Percentiles rank a stretch among this genome's conserved stretches.
phyloP scores from a whole-genome alignment of 2,797 vertebrate species.

The Macropodus opercularis region DNA sequence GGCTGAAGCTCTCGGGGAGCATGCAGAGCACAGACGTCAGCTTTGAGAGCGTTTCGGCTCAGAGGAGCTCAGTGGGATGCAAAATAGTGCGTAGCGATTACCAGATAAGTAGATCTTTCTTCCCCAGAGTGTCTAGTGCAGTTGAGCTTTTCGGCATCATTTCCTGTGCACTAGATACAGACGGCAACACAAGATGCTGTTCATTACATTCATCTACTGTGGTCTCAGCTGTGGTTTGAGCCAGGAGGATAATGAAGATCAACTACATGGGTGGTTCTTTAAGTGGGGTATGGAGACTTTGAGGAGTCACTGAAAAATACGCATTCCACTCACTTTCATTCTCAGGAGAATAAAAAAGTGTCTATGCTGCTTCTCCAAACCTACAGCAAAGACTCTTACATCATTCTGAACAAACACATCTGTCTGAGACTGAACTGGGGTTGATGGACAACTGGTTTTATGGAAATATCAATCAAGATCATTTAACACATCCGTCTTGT shows the following conservation, averaged over 20 bases:
- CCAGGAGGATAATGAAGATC: constrained; percentile 17
- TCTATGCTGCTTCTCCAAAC: constrained; percentile 26
- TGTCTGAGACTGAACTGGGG: constrained; percentile 3
- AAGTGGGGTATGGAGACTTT: constrained; percentile 15
- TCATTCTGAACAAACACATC: constrained; percentile 18
- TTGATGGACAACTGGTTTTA: background rate
- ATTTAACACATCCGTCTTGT: background rate
- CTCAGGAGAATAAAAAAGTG: constrained; percentile 27
- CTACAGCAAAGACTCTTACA: constrained; percentile 10
- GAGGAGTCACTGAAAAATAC: constrained; percentile 52
- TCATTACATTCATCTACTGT: constrained; percentile 40
- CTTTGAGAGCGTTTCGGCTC: constrained; percentile 22
- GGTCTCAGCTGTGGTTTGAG: constrained; percentile 20
- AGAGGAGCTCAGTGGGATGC: constrained; percentile 21
- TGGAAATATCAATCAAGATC: background rate
- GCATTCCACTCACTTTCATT: constrained; percentile 56
- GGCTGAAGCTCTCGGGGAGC: constrained; percentile 35
- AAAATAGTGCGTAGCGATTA: constrained; percentile 62
- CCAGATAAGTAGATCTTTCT: constrained; percentile 60
- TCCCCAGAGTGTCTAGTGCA: constrained; percentile 72
- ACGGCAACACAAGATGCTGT: constrained; percentile 62
- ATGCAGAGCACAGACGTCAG: constrained; percentile 35
- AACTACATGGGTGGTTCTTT: constrained; percentile 20
- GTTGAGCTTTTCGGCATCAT: constrained; percentile 78
- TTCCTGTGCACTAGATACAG: constrained; percentile 76